Conservation (phyloP, 2,797 vertebrate genomes). For the Chromobotia macracanthus region DNA sequence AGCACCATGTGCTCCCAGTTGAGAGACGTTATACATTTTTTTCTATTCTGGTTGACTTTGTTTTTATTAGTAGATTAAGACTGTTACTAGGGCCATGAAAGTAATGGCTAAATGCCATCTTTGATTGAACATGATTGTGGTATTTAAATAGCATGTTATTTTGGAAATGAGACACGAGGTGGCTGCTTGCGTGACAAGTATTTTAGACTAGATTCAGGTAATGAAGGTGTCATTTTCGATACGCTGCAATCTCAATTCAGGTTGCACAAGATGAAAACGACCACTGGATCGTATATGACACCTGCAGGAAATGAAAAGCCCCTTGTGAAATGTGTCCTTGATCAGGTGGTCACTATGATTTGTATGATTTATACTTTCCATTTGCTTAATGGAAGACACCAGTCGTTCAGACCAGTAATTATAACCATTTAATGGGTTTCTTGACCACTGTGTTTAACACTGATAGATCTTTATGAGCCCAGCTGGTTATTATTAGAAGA, state of each 20-base stretch:
- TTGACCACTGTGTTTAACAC: slow-evolving; percentile 11
- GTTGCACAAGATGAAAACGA: background rate
- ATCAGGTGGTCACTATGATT: slow-evolving; percentile 5
- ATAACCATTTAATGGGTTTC: slow-evolving; percentile 9
- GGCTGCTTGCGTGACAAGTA: background rate
- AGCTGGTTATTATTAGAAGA: background rate
- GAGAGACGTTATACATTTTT: background rate
- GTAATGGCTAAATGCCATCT: slow-evolving; percentile 6
- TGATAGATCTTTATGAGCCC: slow-evolving; percentile 13
- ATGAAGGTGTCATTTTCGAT: slow-evolving; percentile 17
- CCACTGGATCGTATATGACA: background rate
- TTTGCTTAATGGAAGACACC: slow-evolving; percentile 2
- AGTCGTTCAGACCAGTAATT: background rate
- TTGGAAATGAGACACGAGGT: background rate
- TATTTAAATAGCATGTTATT: slow-evolving; percentile 5
- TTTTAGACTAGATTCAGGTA: slow-evolving; percentile 13
- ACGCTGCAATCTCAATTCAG: background rate
- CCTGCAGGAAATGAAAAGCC: background rate
- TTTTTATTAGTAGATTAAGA: slow-evolving; percentile 27
- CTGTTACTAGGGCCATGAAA: slow-evolving; percentile 13
- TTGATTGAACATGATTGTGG: slow-evolving; percentile 35
- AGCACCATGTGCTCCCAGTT: background rate
- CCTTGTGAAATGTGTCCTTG: slow-evolving; percentile 1
- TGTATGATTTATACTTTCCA: background rate
- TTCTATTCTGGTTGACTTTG: slow-evolving; percentile 2